These are phyloP conservation scores for Sarcophaga caerulescens DNA, from an alignment of 2,888 invertebrate genomes.

Conservation along the genomic window DNA sequence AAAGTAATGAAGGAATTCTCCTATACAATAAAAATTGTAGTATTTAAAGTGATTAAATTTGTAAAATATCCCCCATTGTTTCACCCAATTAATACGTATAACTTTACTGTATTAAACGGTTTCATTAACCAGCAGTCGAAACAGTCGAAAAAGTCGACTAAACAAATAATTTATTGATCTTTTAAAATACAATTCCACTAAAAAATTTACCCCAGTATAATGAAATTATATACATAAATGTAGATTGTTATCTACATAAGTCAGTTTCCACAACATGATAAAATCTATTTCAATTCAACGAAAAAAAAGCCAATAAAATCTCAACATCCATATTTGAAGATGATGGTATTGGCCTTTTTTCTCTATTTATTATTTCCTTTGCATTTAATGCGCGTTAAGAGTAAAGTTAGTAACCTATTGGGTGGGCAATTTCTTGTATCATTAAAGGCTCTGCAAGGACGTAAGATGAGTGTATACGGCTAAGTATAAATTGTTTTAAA, in stretches of 20 bases:
- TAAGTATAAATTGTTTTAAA: constrained; percentile 46
- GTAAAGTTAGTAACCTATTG: constrained; percentile 16
- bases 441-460: not conserved
- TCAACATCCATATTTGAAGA: too few species aligned
- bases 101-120: not conserved
- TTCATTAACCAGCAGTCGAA: not conserved
- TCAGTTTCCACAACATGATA: not conserved
- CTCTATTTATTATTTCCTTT: too few species aligned
- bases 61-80: not conserved
- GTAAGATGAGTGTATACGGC: not conserved
- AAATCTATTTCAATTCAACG: not conserved
- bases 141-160: not conserved
- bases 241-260: not conserved
- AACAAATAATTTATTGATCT: not conserved
- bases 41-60: constrained; percentile 37
- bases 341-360: too few species aligned
- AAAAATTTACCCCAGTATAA: too few species aligned
- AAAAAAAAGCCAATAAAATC: not conserved
- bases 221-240: not conserved
- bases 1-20: not conserved
- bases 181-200: too few species aligned
- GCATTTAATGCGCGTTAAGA: not conserved
- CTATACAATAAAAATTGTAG: constrained; percentile 15
- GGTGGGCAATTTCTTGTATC: constrained; percentile 29
- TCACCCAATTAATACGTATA: not conserved